Evolutionary conservation across 1,140 invertebrate species (phyloP).

Genomic region (Argopecten irradians): DNA sequence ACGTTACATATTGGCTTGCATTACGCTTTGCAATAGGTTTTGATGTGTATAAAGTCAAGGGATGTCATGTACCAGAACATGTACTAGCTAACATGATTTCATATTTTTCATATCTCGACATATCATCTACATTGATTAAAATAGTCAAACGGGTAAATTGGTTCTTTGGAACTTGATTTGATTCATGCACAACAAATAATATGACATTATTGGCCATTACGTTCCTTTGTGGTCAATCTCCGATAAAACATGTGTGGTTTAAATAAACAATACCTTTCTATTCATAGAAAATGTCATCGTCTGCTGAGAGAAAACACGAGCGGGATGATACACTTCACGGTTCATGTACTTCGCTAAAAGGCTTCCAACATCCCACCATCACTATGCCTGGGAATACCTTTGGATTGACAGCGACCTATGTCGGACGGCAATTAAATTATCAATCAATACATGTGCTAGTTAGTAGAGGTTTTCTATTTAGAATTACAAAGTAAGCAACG

Average conservation of each 20-base stretch:
- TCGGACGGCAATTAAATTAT: background rate
- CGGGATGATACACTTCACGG: background rate
- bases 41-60: background rate
- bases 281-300: background rate
- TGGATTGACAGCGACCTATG: background rate
- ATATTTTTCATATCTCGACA: background rate
- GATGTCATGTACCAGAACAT: background rate
- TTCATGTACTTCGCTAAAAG: background rate
- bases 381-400: background rate
- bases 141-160: background rate
- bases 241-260: slow-evolving; percentile 8
- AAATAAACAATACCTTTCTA: background rate
- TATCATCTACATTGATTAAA: background rate
- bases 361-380: background rate
- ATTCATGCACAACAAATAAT: background rate
- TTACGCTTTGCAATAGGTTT: background rate
- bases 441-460: background rate
- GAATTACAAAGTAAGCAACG: too few species aligned
- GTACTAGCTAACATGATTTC: background rate
- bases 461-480: too few species aligned
- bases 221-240: background rate
- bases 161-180: background rate
- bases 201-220: background rate
- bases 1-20: background rate
- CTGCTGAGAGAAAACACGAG: background rate